These are phyloP conservation scores for Alentia gelatinosa DNA, from an alignment of 2,888 invertebrate genomes.

Conservation along the genomic window DNA sequence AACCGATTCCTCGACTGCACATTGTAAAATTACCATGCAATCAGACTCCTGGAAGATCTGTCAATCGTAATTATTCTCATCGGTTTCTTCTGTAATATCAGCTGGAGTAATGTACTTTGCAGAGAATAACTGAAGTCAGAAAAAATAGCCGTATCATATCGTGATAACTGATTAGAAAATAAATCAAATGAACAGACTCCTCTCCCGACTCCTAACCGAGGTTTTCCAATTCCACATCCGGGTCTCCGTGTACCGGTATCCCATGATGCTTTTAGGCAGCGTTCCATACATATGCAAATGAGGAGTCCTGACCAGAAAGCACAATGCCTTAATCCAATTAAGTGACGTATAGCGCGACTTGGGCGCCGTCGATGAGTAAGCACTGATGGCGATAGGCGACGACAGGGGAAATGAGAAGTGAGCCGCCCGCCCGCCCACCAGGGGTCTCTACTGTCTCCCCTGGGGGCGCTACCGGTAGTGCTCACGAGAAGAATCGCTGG, in stretches of 20 bases:
- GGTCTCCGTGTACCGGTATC: not conserved
- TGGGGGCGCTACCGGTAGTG: constrained; percentile 17
- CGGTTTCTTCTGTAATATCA: too few species aligned
- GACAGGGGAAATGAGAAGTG: constrained; percentile 50
- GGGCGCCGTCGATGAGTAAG: constrained; percentile 44
- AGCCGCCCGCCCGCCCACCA: not conserved
- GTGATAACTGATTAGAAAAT: too few species aligned
- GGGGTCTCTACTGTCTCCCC: constrained; percentile 29
- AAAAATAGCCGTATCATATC: too few species aligned
- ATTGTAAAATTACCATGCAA: too few species aligned
- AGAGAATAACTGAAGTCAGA: too few species aligned
- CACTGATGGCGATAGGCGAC: constrained; percentile 39
- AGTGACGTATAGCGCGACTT: constrained; percentile 12
- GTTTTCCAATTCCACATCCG: not conserved
- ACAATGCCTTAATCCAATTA: constrained; percentile 48
- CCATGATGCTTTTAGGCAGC: constrained; percentile 21
- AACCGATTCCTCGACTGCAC: too few species aligned
- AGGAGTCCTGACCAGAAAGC: constrained; percentile 43
- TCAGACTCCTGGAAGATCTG: too few species aligned
- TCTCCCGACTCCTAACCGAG: not conserved
- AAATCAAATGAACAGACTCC: too few species aligned
- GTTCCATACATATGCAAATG: constrained; percentile 49
- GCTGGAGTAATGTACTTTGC: too few species aligned
- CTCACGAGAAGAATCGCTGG: not conserved
- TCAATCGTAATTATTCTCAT: too few species aligned